Percentiles rank a stretch among this genome's conserved stretches.
Conservation (phyloP, 2,113 vertebrate species). For the Dascyllus trimaculatus region DNA sequence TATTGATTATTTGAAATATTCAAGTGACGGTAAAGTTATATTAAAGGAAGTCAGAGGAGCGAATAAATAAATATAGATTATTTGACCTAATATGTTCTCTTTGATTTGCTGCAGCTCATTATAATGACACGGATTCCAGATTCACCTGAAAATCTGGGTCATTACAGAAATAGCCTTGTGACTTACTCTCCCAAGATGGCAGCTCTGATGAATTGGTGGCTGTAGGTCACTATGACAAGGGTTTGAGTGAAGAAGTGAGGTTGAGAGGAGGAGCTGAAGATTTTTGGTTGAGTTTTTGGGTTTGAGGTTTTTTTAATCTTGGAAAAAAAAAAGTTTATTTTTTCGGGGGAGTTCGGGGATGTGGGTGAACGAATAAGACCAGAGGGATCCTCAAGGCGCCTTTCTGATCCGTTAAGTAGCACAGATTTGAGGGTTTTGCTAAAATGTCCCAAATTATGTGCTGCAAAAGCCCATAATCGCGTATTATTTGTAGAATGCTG, state of each 20-base stretch:
- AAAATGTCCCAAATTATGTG: conserved; percentile 58
- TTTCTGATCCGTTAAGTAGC: conserved; percentile 77
- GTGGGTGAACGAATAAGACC: conserved; percentile 60
- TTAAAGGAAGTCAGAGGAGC: neutral
- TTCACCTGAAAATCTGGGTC: conserved; percentile 82
- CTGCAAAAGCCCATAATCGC: conserved; percentile 64
- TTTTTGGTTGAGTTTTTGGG: conserved; percentile 34
- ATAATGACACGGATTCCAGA: conserved; percentile 67
- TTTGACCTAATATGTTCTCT: conserved; percentile 53
- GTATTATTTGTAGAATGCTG: conserved; percentile 58
- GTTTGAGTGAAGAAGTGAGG: conserved; percentile 47
- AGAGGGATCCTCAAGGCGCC: conserved; percentile 53
- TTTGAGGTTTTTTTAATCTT: conserved; percentile 14
- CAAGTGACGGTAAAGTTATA: neutral
- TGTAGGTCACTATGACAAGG: conserved; percentile 81
- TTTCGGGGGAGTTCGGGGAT: conserved; percentile 43
- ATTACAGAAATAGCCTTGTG: conserved; percentile 79
- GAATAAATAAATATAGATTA: conserved; percentile 16
- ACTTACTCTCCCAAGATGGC: conserved; percentile 73
- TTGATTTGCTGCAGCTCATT: conserved; percentile 61
- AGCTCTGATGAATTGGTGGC: conserved; percentile 78
- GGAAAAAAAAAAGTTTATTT: conserved; percentile 41
- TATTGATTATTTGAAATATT: conserved; percentile 28
- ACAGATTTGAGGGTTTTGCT: conserved; percentile 71
- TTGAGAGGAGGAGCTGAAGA: conserved; percentile 29